Percentiles rank a stretch among this genome's conserved stretches.
Conservation (phyloP, 2,797 vertebrate species). For the Sparidentex hasta region DNA sequence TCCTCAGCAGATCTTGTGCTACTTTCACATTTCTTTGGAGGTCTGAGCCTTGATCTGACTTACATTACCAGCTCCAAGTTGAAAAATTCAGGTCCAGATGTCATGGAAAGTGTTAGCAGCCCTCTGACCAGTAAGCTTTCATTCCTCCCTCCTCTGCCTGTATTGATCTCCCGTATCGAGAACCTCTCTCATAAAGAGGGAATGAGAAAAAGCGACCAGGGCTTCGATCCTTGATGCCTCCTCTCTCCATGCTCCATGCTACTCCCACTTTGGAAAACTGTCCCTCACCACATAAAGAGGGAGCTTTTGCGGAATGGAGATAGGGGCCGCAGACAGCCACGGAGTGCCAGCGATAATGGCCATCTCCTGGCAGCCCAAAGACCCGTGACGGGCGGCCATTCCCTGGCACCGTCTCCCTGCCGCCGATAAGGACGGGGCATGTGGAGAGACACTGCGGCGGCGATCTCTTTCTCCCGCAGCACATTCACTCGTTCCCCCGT, state of each 20-base stretch:
- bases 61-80: neutral
- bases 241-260: conserved; percentile 11
- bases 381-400: conserved; percentile 72
- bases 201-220: conserved; percentile 37
- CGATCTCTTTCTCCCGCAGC: conserved; percentile 54
- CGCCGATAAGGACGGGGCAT: conserved; percentile 70
- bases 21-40: neutral
- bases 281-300: conserved; percentile 68
- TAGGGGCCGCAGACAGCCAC: conserved; percentile 68
- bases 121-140: conserved; percentile 28
- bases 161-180: conserved; percentile 63
- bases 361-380: conserved; percentile 74
- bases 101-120: conserved; percentile 35
- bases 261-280: conserved; percentile 50
- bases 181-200: conserved; percentile 42
- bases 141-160: neutral
- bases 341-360: conserved; percentile 78
- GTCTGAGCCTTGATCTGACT: neutral
- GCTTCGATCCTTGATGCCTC: conserved; percentile 50
- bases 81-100: conserved; percentile 12
- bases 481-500: conserved; percentile 31
- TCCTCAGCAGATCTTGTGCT: conserved; percentile 4
- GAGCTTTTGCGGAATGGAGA: conserved; percentile 71
- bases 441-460: conserved; percentile 35
- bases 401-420: conserved; percentile 57